Evolutionary conservation across 2,888 invertebrate genomes (phyloP), one percentile per base, ranked within the genome.

Genomic region (Eupithecia subumbrata): DNA sequence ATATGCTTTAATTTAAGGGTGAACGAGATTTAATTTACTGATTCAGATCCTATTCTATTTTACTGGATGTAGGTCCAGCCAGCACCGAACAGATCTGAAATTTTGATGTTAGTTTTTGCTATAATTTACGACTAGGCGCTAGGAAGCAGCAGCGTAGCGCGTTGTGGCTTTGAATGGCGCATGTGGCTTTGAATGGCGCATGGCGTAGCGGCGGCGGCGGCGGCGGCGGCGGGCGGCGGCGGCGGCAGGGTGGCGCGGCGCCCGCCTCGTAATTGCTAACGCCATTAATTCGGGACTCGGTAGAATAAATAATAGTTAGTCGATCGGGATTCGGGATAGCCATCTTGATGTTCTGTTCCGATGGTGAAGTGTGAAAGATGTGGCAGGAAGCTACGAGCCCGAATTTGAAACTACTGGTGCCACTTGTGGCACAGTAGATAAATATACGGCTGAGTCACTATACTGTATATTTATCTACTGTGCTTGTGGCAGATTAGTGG

Each of bases 221-320:
- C 16, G n/a, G 7, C 18, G 9, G 12, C 12, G 2, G 12, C 43
- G 3, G 43, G 52, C 52, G 52, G 52, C 45, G 45, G 52, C 18
- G 64, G 64, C 34, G 64, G 12, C 43, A 37, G 37, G 37, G 37
- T 5, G 45, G 16, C 16, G 63, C 30, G 30, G 37, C 34, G 64
- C 37, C 37, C 9, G 37, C 37, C 66, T 18, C 34, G 66, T 66
- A 66, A 66, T 66, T 66, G 11, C 66, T 9, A 66, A 37, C 66
- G 66, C 66, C 66, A 66, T 66, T 66, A 66, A 2, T 37, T 66
- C 56, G 56, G 56, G 56, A 56, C 1, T 9, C 56, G 56, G 22
- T 56, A 22, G 22, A 56, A 56, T 56, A 56, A 56, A 52, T n/a
- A 52, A 52, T n/a, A 52, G 45, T 45, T 45, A 45, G 45, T 52